A percentile compares a stretch with the other conserved stretches of the same genome.
phyloP scores from a whole-genome alignment of 2,113 vertebrate genomes.

The Ameiurus melas region DNA sequence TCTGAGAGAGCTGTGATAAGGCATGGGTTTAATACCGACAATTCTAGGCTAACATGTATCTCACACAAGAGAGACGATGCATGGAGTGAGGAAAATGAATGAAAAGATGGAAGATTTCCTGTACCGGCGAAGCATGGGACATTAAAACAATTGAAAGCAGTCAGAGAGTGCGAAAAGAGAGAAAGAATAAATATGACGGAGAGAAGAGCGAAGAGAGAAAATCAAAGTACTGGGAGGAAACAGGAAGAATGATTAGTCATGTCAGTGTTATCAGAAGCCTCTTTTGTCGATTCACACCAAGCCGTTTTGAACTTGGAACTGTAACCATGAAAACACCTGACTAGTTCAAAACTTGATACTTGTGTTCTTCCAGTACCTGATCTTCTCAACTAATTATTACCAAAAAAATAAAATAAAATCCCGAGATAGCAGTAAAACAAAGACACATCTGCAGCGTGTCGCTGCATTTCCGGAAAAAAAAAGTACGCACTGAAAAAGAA shows the following conservation, averaged over 20 bases:
- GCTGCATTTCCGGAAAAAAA: constrained; percentile 12
- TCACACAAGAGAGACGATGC: constrained; percentile 66
- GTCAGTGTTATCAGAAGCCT: constrained; percentile 80
- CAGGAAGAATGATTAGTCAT: constrained; percentile 76
- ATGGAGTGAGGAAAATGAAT: constrained; percentile 57
- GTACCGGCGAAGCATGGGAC: constrained; percentile 53
- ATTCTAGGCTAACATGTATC: constrained; percentile 70
- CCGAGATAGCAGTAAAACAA: constrained; percentile 8
- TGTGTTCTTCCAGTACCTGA: not conserved
- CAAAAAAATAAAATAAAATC: no score
- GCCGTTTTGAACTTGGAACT: constrained; percentile 67
- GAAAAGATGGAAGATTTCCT: constrained; percentile 49
- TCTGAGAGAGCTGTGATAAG: constrained; percentile 74
- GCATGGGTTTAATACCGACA: constrained; percentile 70
- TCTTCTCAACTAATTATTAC: constrained; percentile 2
- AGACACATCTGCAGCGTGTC: constrained; percentile 29
- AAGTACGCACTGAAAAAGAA: constrained; percentile 39
- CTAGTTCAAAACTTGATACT: constrained; percentile 38
- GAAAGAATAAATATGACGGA: constrained; percentile 59
- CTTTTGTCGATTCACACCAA: constrained; percentile 75
- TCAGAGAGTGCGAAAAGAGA: constrained; percentile 60
- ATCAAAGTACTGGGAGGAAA: constrained; percentile 60
- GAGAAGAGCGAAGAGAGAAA: constrained; percentile 61
- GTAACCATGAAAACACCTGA: constrained; percentile 44
- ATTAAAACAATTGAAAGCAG: constrained; percentile 53